Evolutionary conservation across 92 coral and sea anemone genomes (phyloP).

Genomic region (Heteractis magnifica): DNA sequence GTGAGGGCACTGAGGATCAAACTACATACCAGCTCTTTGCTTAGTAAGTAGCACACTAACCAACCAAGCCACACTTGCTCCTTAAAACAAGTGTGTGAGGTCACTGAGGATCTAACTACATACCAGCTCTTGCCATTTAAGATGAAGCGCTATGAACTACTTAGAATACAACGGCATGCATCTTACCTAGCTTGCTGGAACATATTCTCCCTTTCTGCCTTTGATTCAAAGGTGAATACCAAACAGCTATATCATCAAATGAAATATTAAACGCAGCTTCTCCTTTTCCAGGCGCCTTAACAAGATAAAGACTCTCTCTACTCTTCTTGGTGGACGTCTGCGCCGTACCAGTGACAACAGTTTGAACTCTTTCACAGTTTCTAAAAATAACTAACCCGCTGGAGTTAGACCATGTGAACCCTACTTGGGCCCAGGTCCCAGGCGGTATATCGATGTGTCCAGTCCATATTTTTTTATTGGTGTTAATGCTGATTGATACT

Average conservation of each 20-base stretch:
- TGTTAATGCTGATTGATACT: slow-evolving; percentile 48
- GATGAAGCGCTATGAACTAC: not conserved
- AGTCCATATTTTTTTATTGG: slow-evolving; percentile 49
- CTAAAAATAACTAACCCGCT: slow-evolving; percentile 62
- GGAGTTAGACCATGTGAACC: slow-evolving; percentile 62
- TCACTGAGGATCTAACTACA: not conserved
- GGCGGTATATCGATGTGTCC: slow-evolving; percentile 41
- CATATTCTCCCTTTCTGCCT: slow-evolving; percentile 47
- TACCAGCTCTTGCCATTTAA: not conserved
- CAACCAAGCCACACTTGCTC: not conserved
- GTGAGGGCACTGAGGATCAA: not conserved
- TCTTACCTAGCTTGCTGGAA: slow-evolving; percentile 68
- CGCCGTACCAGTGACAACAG: slow-evolving; percentile 1
- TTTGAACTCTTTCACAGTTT: slow-evolving; percentile 51
- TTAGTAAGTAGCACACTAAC: not conserved
- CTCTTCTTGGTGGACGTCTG: not conserved
- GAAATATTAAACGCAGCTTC: slow-evolving; percentile 44
- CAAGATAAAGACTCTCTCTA: slow-evolving; percentile 14
- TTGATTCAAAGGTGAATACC: slow-evolving; percentile 46
- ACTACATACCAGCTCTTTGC: not conserved
- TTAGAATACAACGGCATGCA: not conserved
- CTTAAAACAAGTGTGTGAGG: not conserved
- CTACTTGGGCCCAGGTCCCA: slow-evolving; percentile 66
- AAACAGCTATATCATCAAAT: slow-evolving; percentile 73
- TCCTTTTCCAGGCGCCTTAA: slow-evolving; percentile 43